phyloP scores from a whole-genome alignment of 1,140 invertebrate genomes.

The Tenebrio molitor region DNA sequence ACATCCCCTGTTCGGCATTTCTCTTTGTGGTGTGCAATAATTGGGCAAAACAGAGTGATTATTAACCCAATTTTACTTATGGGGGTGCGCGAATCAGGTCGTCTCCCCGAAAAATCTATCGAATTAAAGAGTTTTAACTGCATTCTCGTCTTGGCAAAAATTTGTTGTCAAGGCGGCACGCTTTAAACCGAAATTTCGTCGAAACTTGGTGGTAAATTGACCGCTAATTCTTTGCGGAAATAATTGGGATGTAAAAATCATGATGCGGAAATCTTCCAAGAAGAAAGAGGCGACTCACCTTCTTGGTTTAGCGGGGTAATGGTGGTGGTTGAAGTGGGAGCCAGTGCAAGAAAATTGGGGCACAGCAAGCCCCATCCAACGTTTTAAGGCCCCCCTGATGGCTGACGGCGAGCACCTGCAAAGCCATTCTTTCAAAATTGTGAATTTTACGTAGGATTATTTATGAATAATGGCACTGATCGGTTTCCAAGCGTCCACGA shows the following conservation, averaged over 20 bases:
- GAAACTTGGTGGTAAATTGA: not conserved
- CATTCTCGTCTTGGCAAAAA: no score
- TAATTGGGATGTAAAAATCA: not conserved
- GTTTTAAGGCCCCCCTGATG: slow-evolving; percentile 42
- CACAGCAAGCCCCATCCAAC: slow-evolving; percentile 66
- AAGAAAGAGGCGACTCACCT: slow-evolving; percentile 58
- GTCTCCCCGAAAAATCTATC: no score
- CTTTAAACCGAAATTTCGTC: not conserved
- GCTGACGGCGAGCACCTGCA: slow-evolving; percentile 10
- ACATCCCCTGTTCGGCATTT: no score
- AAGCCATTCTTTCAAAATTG: no score
- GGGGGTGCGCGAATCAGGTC: no score
- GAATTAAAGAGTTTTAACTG: no score
- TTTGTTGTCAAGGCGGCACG: no score
- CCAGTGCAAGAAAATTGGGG: slow-evolving; percentile 66
- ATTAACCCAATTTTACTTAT: no score
- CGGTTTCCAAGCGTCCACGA: slow-evolving; percentile 25
- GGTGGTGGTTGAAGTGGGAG: slow-evolving; percentile 67
- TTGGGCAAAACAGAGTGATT: no score
- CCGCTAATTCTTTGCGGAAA: slow-evolving; percentile 23
- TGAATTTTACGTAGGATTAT: no score
- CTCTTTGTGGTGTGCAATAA: no score
- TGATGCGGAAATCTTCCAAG: not conserved
- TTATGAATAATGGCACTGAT: not conserved
- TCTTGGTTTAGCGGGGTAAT: slow-evolving; percentile 67